A percentile compares a stretch with the other conserved stretches of the same genome.
Conservation (phyloP, 2,113 vertebrate species). For the Hemibagrus wyckioides region DNA sequence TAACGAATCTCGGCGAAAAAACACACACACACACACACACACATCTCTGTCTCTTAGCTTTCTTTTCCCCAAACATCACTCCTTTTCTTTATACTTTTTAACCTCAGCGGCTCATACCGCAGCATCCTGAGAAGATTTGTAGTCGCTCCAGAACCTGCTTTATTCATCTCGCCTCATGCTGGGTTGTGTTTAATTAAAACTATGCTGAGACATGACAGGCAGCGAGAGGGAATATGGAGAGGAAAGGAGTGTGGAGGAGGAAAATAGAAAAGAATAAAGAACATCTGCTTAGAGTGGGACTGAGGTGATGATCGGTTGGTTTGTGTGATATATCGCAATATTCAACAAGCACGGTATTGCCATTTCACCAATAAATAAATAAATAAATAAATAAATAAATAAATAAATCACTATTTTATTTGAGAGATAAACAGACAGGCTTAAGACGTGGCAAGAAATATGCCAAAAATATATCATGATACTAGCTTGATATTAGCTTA, state of each 20-base stretch:
- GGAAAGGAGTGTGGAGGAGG: not conserved
- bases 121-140: not conserved
- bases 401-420: not conserved
- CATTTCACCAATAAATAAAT: too few relatives aligned
- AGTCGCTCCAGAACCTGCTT: constrained; percentile 5
- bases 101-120: not conserved
- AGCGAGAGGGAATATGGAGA: not conserved
- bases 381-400: too few relatives aligned
- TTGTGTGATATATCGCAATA: not conserved
- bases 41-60: not conserved
- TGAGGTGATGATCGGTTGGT: not conserved
- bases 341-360: not conserved
- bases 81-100: not conserved
- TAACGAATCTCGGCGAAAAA: constrained; percentile 9
- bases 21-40: too few relatives aligned
- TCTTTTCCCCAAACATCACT: not conserved
- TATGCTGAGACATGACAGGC: not conserved
- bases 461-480: not conserved
- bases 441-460: not conserved
- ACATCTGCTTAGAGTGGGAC: not conserved
- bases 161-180: not conserved
- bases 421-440: not conserved
- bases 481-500: too few relatives aligned
- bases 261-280: not conserved
- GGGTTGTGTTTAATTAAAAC: not conserved